phyloP scores from a whole-genome alignment of 1,140 invertebrate species.

The Heliconius congener region DNA sequence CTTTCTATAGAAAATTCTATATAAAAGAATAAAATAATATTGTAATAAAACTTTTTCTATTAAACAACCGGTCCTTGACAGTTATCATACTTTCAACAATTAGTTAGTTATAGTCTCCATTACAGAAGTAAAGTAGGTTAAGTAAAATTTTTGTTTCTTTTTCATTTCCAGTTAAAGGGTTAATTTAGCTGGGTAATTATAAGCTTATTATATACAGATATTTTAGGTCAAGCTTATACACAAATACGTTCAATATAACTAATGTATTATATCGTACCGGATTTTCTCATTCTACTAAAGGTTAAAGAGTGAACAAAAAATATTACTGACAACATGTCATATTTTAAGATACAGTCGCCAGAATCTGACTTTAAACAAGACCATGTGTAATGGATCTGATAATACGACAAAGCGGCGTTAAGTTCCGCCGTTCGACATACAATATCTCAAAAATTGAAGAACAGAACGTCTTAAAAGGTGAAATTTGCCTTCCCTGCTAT shows the following conservation, averaged over 20 bases:
- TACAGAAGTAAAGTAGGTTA: slow-evolving; percentile 8
- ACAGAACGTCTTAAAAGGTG: neutral
- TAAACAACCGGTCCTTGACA: slow-evolving; percentile 3
- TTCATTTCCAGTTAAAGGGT: neutral
- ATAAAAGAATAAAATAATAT: no score
- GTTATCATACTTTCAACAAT: slow-evolving; percentile 4
- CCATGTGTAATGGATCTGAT: no score
- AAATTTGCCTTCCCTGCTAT: no score
- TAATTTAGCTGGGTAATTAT: neutral
- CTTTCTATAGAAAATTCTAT: no score
- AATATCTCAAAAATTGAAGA: neutral
- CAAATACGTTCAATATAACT: neutral
- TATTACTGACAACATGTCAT: no score
- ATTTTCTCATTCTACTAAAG: no score
- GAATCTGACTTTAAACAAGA: no score
- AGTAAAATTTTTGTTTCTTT: slow-evolving; percentile 7
- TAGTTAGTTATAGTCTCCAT: slow-evolving; percentile 1
- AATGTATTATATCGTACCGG: no score
- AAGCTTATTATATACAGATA: neutral
- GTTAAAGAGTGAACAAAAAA: no score
- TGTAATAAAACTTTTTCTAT: slow-evolving; percentile 10
- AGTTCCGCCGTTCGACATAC: neutral
- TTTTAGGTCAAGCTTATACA: neutral
- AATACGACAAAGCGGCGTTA: neutral
- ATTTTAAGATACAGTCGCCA: no score